Base-by-base conservation (phyloP, 2,888 invertebrate genomes). In the Pollenia angustigena region DNA sequence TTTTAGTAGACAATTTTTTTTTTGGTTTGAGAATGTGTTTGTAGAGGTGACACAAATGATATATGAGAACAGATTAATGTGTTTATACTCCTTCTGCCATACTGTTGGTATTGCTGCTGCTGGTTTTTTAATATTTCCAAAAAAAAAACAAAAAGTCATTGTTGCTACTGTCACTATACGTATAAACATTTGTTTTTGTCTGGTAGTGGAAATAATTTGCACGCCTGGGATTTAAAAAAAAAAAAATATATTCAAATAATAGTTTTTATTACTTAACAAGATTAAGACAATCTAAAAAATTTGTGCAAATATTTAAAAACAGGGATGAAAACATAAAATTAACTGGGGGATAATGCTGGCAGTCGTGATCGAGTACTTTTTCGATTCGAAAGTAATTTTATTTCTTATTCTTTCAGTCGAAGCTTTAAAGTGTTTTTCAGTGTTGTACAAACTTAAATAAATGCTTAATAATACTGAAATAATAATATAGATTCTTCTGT, bases 41-140 rank as follows among this genome's bases (percentile, higher is more conserved):
- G 74, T 58, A 42, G 44, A 82, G 76, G 85, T 85, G 87, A 87
- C 83, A 85, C 68, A 80, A 81, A 86, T 88, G 85, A 88, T 84
- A 86, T 88, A 88, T 88, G 85, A 78, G 85, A 68, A 85, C 81
- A 87, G 85, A 87, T 85, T 87, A 85, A 85, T 85, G 87, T 87
- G 81, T 85, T 84, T 69, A 74, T 79, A 85, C 81, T 85, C 85
- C 85, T 87, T 81, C 81, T 78, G n/a, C 76, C 68, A 74, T 71
- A 87, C 12, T 71, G 50, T 75, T 62, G 62, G 64, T 69, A 9
- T 78, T 66, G 16, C 46, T 58, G 8, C 32, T 56, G 23, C 23
- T 42, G 16, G n/a, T 82, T 74, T 81, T 80, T 71, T 66, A 81
- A 81, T 83, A 76, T 81, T 69, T 80, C 62, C 16, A 23, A 68